Evolutionary conservation across 2,888 invertebrate genomes (phyloP), one percentile per base, ranked within the genome.

Genomic region (Teleogryllus oceanicus): DNA sequence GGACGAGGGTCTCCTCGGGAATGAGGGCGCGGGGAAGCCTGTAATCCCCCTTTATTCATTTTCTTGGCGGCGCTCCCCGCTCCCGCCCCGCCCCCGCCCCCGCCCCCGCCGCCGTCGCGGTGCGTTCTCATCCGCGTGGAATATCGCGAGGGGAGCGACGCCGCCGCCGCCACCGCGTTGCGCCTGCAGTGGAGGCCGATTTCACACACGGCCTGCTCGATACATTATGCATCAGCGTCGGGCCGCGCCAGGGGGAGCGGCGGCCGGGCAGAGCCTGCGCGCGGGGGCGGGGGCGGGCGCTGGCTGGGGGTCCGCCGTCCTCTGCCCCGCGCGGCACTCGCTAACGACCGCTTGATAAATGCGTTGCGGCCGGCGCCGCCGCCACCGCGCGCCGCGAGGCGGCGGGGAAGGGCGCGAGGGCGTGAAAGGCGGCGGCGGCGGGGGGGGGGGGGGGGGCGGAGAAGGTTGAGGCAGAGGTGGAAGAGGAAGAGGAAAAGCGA

Each of bases 191-290:
- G 78, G 80, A 49, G 76, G 79, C 74, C 78, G 80, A 80, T 80
- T 80, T 80, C 81, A 81, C 81, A 78, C 80, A 78, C 80, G 80
- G 81, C 75, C 80, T 76, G 78, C 79, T 74, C 80, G 78, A 81
- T 81, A 80, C 81, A 81, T 81, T 78, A 81, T 81, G 81, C 81
- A 81, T 80, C 77, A 74, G 62, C 12, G 74, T 49, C n/a, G 62
- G n/a, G 62, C 16, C 62, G 62, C 16, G 49, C 77, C 77, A 16
- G n/a, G 77, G 49, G 77, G 20, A 37, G 49, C 18, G 62, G 37
- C 37, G 37, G 37, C 37, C 37, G 37, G 37, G 37, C 37, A 8
- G 37, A 8, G 37, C 37, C 37, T 8, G 37, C 5, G n/a, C 49
- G 49, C 77, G 77, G 18, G 24, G 13, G 51, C n/a, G 37, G 37